A percentile compares a stretch with the other conserved stretches of the same genome.
phyloP scores from a whole-genome alignment of 2,797 vertebrate species.

The Forpus xanthops region DNA sequence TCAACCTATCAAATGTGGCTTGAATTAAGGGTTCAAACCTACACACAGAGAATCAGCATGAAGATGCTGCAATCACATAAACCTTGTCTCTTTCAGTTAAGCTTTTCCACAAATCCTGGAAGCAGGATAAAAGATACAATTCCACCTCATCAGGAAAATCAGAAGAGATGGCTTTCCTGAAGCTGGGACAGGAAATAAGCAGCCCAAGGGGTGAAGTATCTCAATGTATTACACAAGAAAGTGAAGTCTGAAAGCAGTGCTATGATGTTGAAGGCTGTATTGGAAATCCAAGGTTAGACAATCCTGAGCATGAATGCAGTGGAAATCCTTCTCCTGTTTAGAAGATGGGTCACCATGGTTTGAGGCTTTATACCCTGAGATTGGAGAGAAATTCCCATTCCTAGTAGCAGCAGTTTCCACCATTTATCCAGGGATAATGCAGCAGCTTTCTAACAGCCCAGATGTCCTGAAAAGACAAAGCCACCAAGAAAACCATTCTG shows the following conservation, averaged over 20 bases:
- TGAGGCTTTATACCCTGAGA: neutral
- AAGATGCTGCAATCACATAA: neutral
- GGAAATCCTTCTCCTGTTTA: neutral
- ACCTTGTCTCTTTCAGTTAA: neutral
- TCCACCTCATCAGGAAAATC: conserved; percentile 42
- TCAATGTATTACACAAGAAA: neutral
- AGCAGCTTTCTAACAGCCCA: neutral
- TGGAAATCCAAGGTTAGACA: neutral
- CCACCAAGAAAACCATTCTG: neutral
- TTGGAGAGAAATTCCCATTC: neutral
- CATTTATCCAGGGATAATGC: neutral
- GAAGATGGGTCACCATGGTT: rapidly evolving
- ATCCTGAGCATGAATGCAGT: neutral
- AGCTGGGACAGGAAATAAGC: neutral
- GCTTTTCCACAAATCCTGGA: neutral
- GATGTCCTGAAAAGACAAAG: neutral
- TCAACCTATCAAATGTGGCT: neutral
- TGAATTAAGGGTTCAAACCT: neutral
- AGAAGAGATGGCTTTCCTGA: neutral
- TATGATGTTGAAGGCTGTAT: neutral
- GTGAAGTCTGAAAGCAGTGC: neutral
- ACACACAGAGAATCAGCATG: neutral
- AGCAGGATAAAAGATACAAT: conserved; percentile 36
- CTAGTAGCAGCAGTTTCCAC: neutral
- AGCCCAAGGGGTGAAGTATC: neutral